A percentile compares a stretch with the other conserved stretches of the same genome.
These are phyloP conservation scores for Uloborus plumipes DNA, from an alignment of 2,888 invertebrate species.

Conservation along the genomic window DNA sequence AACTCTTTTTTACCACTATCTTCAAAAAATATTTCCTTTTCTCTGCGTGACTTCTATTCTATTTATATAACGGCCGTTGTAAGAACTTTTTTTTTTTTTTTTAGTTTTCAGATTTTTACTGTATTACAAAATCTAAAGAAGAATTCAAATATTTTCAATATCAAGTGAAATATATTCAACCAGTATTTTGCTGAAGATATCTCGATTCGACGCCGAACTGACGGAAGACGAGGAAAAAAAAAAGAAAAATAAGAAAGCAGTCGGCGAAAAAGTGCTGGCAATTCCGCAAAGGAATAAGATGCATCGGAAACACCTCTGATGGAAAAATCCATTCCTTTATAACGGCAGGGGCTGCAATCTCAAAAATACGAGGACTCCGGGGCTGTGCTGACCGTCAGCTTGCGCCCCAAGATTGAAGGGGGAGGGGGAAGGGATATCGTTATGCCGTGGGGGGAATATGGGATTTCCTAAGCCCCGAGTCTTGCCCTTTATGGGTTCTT, in stretches of 20 bases:
- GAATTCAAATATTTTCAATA: slow-evolving; percentile 5
- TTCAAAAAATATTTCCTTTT: too few relatives aligned
- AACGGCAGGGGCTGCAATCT: too few relatives aligned
- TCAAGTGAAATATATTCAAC: neutral
- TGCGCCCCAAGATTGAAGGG: neutral
- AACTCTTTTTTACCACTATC: too few relatives aligned
- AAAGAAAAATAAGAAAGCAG: neutral
- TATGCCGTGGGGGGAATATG: slow-evolving; percentile 6
- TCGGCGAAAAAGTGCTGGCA: neutral
- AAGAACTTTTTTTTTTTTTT: neutral
- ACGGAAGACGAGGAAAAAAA: too few relatives aligned
- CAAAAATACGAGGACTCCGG: neutral
- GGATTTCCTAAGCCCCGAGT: slow-evolving; percentile 19
- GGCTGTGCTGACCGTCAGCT: slow-evolving; percentile 44
- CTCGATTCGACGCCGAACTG: slow-evolving; percentile 1
- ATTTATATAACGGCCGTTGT: too few relatives aligned
- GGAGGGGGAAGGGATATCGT: slow-evolving; percentile 9
- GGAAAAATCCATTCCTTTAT: slow-evolving; percentile 53
- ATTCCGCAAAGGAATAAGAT: slow-evolving; percentile 21
- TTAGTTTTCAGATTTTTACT: neutral
- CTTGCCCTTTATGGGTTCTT: slow-evolving; percentile 32
- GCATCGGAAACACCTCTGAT: slow-evolving; percentile 50
- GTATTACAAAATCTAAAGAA: neutral
- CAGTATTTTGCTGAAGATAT: slow-evolving; percentile 3
- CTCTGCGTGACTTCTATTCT: too few relatives aligned